These are phyloP conservation scores for Ancistrus triradiatus DNA, from an alignment of 2,113 vertebrate species.

Conservation along the genomic window DNA sequence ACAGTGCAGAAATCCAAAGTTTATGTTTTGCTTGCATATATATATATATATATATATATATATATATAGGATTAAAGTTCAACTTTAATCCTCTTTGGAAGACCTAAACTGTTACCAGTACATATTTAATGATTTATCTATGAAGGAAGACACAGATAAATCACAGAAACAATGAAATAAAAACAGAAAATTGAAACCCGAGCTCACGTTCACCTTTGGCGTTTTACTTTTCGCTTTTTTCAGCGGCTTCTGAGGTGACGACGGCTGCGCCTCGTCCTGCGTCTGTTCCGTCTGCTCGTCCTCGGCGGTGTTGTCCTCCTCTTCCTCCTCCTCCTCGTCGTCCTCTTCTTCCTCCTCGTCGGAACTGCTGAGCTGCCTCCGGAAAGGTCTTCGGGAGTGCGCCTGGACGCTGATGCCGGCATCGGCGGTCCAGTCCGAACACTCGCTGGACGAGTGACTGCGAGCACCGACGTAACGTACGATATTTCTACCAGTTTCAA, in stretches of 20 bases:
- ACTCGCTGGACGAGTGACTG: conserved; percentile 86
- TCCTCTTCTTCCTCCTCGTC: conserved; percentile 80
- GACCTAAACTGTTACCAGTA: too few relatives aligned
- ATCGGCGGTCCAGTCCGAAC: conserved; percentile 93
- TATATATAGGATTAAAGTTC: too few relatives aligned
- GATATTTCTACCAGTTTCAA: background rate
- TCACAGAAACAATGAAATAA: too few relatives aligned
- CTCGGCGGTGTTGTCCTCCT: conserved; percentile 60
- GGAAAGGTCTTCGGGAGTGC: conserved; percentile 70
- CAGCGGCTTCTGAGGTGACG: conserved; percentile 60
- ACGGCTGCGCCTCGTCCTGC: conserved; percentile 60
- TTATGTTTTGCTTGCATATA: too few relatives aligned
- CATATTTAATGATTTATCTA: too few relatives aligned
- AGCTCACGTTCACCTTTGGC: conserved; percentile 62
- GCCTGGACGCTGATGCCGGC: conserved; percentile 83
- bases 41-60: too few relatives aligned
- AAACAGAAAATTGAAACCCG: too few relatives aligned
- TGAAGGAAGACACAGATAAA: too few relatives aligned
- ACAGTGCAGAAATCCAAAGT: too few relatives aligned
- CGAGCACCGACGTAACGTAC: background rate
- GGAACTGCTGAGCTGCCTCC: conserved; percentile 77
- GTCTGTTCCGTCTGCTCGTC: conserved; percentile 62
- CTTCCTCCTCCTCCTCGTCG: conserved; percentile 90
- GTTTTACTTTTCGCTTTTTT: conserved; percentile 63
- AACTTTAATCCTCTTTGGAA: too few relatives aligned